Percentiles rank a stretch among this genome's conserved stretches.
phyloP scores from a whole-genome alignment of 2,113 vertebrate genomes.

The Takifugu flavidus region DNA sequence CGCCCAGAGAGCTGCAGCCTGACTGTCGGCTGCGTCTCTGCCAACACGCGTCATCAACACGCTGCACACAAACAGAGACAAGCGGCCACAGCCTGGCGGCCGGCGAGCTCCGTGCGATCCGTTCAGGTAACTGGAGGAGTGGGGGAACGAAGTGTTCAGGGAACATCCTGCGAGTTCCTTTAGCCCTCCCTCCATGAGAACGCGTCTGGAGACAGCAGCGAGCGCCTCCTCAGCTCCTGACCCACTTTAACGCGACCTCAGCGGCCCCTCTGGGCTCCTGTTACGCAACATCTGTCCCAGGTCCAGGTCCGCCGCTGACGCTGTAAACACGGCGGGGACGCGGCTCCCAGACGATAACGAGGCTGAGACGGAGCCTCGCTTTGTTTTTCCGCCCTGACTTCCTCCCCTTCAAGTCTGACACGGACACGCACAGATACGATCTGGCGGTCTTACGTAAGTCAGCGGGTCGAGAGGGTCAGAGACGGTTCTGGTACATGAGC shows the following conservation, averaged over 20 bases:
- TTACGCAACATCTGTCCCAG: conserved; percentile 38
- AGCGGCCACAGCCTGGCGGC: conserved; percentile 6
- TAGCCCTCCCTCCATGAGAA: conserved; percentile 13
- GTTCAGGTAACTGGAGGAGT: not conserved
- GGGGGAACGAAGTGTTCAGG: not conserved
- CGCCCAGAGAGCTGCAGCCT: not conserved
- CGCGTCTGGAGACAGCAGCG: conserved; percentile 35
- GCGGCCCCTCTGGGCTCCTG: conserved; percentile 2
- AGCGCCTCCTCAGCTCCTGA: conserved; percentile 19
- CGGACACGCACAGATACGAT: not conserved
- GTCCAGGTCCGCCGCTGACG: conserved; percentile 6
- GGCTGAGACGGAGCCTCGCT: not conserved
- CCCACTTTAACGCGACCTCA: conserved; percentile 34
- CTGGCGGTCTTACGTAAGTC: too few relatives aligned
- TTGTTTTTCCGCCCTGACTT: not conserved
- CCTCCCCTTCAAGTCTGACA: not conserved
- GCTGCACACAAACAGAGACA: conserved; percentile 1
- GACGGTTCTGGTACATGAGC: conserved; percentile 2
- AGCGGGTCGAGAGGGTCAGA: not conserved
- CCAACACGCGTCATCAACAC: not conserved
- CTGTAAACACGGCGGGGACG: conserved; percentile 25
- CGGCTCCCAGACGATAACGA: conserved; percentile 2
- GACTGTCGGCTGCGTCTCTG: conserved; percentile 7
- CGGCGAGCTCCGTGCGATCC: not conserved
- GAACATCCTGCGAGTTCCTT: conserved; percentile 58